Evolutionary conservation across 1,140 invertebrate genomes (phyloP).

Genomic region (Drosophila repletoides): DNA sequence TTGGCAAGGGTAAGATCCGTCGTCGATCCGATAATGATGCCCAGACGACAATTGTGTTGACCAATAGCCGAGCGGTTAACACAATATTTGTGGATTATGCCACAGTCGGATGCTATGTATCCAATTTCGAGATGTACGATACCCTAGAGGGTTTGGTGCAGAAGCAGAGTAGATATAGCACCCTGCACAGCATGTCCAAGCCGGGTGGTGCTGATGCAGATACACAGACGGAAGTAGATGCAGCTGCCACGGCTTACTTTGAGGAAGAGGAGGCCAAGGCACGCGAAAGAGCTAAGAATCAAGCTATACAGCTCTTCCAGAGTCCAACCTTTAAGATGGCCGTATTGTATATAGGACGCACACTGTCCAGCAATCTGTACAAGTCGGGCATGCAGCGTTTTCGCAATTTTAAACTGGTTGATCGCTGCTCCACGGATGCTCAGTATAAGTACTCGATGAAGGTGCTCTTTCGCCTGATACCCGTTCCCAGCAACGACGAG

Average conservation of each 20-base stretch:
- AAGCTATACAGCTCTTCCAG: not conserved
- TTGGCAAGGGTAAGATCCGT: slow-evolving; percentile 85
- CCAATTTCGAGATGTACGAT: slow-evolving; percentile 89
- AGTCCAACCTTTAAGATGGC: slow-evolving; percentile 40
- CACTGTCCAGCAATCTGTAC: slow-evolving; percentile 52
- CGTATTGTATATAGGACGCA: slow-evolving; percentile 51
- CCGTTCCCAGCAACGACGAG: slow-evolving; percentile 36
- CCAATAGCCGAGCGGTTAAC: slow-evolving; percentile 85
- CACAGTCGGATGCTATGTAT: slow-evolving; percentile 85
- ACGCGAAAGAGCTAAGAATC: slow-evolving; percentile 10
- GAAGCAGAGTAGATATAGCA: not conserved
- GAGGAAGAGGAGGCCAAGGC: slow-evolving; percentile 24
- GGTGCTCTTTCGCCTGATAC: slow-evolving; percentile 85
- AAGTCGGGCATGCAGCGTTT: slow-evolving; percentile 55
- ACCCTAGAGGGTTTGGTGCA: slow-evolving; percentile 65
- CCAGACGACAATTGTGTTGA: slow-evolving; percentile 85
- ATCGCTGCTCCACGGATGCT: slow-evolving; percentile 84
- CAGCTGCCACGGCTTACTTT: not conserved
- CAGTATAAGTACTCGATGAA: slow-evolving; percentile 86
- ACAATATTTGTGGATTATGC: slow-evolving; percentile 83
- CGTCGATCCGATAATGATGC: slow-evolving; percentile 86
- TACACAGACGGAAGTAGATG: not conserved
- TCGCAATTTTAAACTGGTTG: slow-evolving; percentile 64
- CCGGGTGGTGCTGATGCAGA: not conserved
- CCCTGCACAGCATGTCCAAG: not conserved